Conservation (phyloP, 2,113 vertebrate genomes). For the Verasper variegatus region DNA sequence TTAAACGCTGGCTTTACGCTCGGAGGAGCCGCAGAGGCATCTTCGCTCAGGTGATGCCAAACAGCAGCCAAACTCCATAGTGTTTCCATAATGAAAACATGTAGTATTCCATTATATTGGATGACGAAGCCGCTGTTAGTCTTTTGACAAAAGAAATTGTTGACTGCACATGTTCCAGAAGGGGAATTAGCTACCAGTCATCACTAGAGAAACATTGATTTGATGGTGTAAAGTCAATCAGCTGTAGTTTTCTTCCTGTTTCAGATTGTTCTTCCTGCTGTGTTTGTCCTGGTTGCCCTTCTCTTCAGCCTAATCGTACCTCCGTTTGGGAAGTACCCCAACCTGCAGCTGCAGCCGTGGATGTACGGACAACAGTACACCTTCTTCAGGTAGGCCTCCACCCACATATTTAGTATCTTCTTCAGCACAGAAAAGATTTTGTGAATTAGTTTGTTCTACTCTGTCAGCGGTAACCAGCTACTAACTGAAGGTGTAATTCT, state of each 20-base stretch:
- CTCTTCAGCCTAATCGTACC: slow-evolving; percentile 89
- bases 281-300: slow-evolving; percentile 90
- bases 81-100: too few relatives aligned
- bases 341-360: slow-evolving; percentile 85
- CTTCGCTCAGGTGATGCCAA: slow-evolving; percentile 85
- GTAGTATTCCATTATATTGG: too few relatives aligned
- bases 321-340: slow-evolving; percentile 85
- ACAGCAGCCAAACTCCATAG: too few relatives aligned
- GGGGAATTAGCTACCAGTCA: background rate
- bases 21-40: slow-evolving; percentile 86
- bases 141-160: too few relatives aligned
- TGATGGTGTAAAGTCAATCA: background rate
- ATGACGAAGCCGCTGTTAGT: too few relatives aligned
- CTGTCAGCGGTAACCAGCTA: background rate
- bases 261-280: slow-evolving; percentile 89
- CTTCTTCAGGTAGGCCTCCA: slow-evolving; percentile 87
- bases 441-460: background rate
- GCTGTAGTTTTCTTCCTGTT: slow-evolving; percentile 6
- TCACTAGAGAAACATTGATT: background rate
- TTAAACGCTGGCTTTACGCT: slow-evolving; percentile 88
- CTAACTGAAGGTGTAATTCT: background rate
- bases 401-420: background rate
- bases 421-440: background rate
- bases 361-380: slow-evolving; percentile 91
- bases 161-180: too few relatives aligned